These are phyloP conservation scores for Nemotelus nigrinus DNA, from an alignment of 2,888 invertebrate species.

Conservation along the genomic window DNA sequence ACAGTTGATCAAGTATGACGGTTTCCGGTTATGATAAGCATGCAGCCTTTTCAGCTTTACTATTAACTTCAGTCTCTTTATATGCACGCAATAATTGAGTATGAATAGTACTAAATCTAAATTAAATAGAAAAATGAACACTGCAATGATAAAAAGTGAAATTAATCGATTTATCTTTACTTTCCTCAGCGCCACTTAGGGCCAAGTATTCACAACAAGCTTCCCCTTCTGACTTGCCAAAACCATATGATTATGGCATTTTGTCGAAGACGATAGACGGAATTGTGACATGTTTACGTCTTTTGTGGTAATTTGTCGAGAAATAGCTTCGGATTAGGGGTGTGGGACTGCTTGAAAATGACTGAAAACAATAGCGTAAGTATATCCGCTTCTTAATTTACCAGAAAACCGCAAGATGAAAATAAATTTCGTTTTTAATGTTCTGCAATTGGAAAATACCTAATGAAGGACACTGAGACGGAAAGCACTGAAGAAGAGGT, in stretches of 20 bases:
- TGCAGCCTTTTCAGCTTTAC: too few species aligned
- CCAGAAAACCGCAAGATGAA: not conserved
- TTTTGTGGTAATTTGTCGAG: not conserved
- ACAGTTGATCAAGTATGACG: not conserved
- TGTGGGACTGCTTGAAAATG: constrained; percentile 31
- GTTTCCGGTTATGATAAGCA: too few species aligned
- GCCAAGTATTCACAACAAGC: not conserved
- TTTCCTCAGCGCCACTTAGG: not conserved
- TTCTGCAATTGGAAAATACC: not conserved
- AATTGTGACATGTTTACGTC: constrained; percentile 38
- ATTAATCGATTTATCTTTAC: too few species aligned
- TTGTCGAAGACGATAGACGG: not conserved
- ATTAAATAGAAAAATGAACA: too few species aligned
- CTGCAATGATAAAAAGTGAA: too few species aligned
- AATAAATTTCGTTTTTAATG: not conserved
- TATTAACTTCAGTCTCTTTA: too few species aligned
- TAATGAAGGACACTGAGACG: constrained; percentile 55
- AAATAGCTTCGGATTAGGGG: not conserved
- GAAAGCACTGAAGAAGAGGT: constrained; percentile 68
- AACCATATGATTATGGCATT: constrained; percentile 47
- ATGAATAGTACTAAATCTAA: too few species aligned
- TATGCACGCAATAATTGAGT: too few species aligned
- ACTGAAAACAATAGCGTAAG: constrained; percentile 51
- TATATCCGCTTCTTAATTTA: constrained; percentile 4
- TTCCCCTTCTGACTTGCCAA: constrained; percentile 23